phyloP scores from a whole-genome alignment of 2,888 invertebrate genomes.

The Ptychoptera albimana region DNA sequence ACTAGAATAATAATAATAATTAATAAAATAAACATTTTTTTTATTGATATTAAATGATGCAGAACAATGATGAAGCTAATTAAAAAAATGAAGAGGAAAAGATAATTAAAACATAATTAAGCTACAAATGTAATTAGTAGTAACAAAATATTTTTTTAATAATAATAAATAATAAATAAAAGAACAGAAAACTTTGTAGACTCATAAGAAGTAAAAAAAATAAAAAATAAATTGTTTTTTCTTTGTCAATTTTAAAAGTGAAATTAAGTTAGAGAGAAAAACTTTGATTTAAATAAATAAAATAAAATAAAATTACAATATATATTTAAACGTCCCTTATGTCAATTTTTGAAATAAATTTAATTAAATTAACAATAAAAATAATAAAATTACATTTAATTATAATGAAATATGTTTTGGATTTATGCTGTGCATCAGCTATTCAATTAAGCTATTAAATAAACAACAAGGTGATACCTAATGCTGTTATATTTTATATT shows the following conservation, averaged over 20 bases:
- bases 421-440: no score
- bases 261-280: neutral
- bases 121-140: neutral
- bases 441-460: no score
- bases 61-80: no score
- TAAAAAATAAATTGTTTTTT: neutral
- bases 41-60: no score
- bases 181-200: neutral
- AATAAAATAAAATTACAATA: neutral
- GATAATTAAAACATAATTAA: conserved; percentile 1
- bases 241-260: neutral
- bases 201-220: neutral
- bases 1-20: no score
- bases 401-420: neutral
- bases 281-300: neutral
- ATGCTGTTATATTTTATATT: no score
- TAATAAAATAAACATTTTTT: no score
- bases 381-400: neutral
- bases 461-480: no score
- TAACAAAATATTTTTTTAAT: neutral
- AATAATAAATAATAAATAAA: neutral
- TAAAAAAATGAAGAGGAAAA: no score
- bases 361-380: neutral
- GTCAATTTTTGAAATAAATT: neutral
- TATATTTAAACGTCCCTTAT: neutral